A percentile compares a stretch with the other conserved stretches of the same genome.
Conservation (phyloP, 2,113 vertebrate species). For the Nycticorax nycticorax region DNA sequence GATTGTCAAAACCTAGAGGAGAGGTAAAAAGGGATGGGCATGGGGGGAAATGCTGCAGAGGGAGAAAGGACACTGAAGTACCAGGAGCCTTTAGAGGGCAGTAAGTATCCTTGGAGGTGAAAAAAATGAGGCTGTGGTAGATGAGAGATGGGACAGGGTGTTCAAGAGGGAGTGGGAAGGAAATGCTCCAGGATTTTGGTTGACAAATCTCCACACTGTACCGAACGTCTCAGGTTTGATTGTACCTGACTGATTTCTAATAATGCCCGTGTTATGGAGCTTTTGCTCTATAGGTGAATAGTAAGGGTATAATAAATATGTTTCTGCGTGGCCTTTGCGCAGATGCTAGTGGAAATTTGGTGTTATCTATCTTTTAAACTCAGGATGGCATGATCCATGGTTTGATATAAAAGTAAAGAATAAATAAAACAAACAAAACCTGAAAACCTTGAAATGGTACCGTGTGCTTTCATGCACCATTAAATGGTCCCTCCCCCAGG, state of each 20-base stretch:
- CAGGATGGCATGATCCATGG: accelerated
- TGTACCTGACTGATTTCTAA: neutral
- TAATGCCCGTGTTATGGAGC: neutral
- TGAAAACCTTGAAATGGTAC: neutral
- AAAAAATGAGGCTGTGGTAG: neutral
- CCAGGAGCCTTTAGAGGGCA: conserved; percentile 30
- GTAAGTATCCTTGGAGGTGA: neutral
- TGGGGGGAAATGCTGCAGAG: neutral
- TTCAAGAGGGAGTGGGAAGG: neutral
- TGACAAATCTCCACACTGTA: neutral
- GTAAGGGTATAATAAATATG: neutral
- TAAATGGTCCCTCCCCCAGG: neutral
- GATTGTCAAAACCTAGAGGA: neutral
- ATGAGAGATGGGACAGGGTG: neutral
- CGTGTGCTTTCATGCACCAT: accelerated
- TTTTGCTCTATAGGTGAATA: neutral
- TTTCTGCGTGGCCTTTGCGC: neutral
- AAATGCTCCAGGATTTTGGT: neutral
- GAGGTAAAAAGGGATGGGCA: neutral
- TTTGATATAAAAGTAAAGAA: neutral
- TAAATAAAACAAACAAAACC: neutral
- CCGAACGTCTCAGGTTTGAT: neutral
- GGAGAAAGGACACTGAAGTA: neutral
- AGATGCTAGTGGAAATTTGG: neutral
- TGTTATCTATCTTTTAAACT: neutral